Evolutionary conservation across 53 echinoderm and acorn worm genomes (phyloP).

Genomic region (Luidia sarsii): DNA sequence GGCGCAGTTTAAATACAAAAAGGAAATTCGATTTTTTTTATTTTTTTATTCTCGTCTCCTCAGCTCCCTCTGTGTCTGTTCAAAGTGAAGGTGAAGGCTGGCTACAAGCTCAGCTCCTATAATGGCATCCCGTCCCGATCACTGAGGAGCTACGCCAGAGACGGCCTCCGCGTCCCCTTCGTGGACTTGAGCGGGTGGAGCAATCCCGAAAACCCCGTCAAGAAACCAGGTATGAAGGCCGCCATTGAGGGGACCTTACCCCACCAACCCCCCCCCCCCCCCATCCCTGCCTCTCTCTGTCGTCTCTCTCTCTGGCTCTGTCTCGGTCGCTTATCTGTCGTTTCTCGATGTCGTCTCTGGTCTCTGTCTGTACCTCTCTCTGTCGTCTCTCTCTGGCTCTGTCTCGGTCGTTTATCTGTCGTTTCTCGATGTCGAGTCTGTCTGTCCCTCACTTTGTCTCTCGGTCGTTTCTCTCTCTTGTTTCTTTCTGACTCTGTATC

Average conservation of each 20-base stretch:
- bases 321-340: too few species aligned
- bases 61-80: constrained; percentile 82
- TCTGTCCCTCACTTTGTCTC: too few species aligned
- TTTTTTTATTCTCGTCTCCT: neutral
- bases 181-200: constrained; percentile 80
- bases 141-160: constrained; percentile 74
- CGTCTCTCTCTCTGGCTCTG: too few species aligned
- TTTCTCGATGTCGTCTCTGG: too few species aligned
- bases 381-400: too few species aligned
- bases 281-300: too few species aligned
- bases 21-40: neutral
- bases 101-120: constrained; percentile 80
- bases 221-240: constrained; percentile 3
- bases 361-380: too few species aligned
- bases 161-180: constrained; percentile 48
- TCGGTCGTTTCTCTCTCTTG: too few species aligned
- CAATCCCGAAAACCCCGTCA: constrained; percentile 4
- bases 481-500: neutral
- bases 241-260: too few species aligned
- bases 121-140: constrained; percentile 84
- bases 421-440: too few species aligned
- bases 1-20: neutral
- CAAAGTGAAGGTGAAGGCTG: constrained; percentile 90
- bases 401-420: too few species aligned
- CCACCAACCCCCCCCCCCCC: too few species aligned